These are phyloP conservation scores for Leptonema lineaticorne DNA, from an alignment of 1,140 invertebrate genomes.

Conservation along the genomic window DNA sequence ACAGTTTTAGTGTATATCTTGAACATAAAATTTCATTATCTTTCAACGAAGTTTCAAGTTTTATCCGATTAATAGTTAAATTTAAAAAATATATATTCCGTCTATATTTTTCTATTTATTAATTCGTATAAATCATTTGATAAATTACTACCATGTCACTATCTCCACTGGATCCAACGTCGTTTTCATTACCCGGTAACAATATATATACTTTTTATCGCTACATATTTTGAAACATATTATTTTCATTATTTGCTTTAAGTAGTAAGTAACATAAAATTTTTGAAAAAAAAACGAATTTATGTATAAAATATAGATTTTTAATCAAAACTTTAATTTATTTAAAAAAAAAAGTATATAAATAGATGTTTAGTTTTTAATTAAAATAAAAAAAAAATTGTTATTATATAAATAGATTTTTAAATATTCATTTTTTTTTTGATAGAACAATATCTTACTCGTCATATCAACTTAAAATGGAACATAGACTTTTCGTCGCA, in stretches of 20 bases:
- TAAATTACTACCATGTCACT: too few relatives aligned
- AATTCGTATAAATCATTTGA: too few relatives aligned
- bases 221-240: neutral
- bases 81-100: too few relatives aligned
- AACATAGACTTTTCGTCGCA: slow-evolving; percentile 68
- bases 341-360: neutral
- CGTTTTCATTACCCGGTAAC: slow-evolving; percentile 38
- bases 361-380: neutral
- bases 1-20: too few relatives aligned
- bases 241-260: neutral
- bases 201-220: neutral
- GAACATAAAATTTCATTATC: too few relatives aligned
- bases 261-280: neutral
- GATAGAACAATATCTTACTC: slow-evolving; percentile 62
- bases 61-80: too few relatives aligned
- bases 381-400: neutral
- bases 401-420: neutral
- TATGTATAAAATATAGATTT: neutral
- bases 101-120: too few relatives aligned
- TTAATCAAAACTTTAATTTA: neutral
- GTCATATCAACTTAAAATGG: slow-evolving; percentile 62
- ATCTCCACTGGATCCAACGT: slow-evolving; percentile 31
- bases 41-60: too few relatives aligned
- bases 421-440: slow-evolving; percentile 39
- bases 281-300: neutral